Conservation (phyloP, 1,140 invertebrate species). For the Spodoptera frugiperda region DNA sequence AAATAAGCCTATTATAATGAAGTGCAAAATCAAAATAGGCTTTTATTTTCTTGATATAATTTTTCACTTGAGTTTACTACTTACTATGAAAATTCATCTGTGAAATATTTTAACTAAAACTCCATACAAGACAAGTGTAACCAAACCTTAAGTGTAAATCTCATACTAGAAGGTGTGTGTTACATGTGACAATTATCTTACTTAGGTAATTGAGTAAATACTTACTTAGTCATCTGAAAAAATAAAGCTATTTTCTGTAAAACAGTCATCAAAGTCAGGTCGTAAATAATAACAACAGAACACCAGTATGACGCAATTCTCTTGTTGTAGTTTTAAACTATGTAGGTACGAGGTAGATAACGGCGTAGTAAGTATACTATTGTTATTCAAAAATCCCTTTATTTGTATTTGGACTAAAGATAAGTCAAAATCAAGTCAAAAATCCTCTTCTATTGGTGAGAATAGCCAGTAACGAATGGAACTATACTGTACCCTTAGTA, state of each 20-base stretch:
- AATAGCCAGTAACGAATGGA: no score
- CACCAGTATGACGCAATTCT: slow-evolving; percentile 1
- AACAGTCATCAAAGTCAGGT: slow-evolving; percentile 22
- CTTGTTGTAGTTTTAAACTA: slow-evolving; percentile 18
- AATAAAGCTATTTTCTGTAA: slow-evolving; percentile 30
- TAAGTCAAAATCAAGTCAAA: no score
- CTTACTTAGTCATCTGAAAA: slow-evolving; percentile 4
- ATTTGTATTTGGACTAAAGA: no score
- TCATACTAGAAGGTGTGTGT: background rate
- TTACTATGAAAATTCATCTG: no score
- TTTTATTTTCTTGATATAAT: no score
- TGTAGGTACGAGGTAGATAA: background rate
- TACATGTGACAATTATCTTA: background rate
- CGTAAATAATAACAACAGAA: slow-evolving; percentile 12
- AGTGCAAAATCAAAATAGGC: background rate
- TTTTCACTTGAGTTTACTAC: no score
- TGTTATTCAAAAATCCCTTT: no score
- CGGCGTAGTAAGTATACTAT: no score
- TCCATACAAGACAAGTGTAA: no score
- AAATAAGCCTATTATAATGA: background rate
- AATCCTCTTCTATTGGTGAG: no score
- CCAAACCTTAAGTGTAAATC: background rate
- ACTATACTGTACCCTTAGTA: no score
- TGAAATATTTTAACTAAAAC: no score
- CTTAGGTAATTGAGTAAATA: background rate